These are phyloP conservation scores for Ecliptopera silaceata DNA, from an alignment of 2,888 invertebrate species.

Conservation along the genomic window DNA sequence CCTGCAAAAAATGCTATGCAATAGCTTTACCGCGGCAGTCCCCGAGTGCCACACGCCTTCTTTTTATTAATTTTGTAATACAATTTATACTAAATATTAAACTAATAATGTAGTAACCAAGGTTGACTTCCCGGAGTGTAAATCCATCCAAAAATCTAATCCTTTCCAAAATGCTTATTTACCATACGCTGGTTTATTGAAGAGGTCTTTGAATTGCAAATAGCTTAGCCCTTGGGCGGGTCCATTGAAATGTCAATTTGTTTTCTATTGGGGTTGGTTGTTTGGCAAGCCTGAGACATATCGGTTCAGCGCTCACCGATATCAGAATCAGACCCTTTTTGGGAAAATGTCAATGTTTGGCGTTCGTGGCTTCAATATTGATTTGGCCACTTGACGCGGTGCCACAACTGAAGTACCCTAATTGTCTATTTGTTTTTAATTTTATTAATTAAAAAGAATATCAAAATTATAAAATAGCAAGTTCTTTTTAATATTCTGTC, in stretches of 20 bases:
- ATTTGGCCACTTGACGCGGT: constrained; percentile 33
- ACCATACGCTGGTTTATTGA: constrained; percentile 75
- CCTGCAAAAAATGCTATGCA: too few species aligned
- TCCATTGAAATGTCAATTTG: constrained; percentile 81
- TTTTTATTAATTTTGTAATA: too few species aligned
- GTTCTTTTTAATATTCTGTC: too few species aligned
- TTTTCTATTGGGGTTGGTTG: constrained; percentile 73
- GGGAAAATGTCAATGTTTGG: constrained; percentile 35
- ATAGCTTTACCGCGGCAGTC: too few species aligned
- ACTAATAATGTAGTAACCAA: background rate
- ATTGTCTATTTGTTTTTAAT: background rate
- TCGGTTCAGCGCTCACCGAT: constrained; percentile 32
- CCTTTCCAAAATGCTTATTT: constrained; percentile 74
- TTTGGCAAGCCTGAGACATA: constrained; percentile 42
- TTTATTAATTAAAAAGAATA: background rate
- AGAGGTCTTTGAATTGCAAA: constrained; percentile 81
- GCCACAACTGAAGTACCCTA: background rate
- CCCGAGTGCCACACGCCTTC: too few species aligned
- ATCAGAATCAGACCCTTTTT: constrained; percentile 29
- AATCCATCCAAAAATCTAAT: constrained; percentile 68
- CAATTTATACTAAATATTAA: background rate
- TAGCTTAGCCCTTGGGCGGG: constrained; percentile 66
- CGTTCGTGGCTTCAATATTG: constrained; percentile 34
- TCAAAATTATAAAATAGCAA: too few species aligned
- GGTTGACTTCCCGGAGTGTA: constrained; percentile 23